Base-by-base conservation (phyloP, 2,797 vertebrate genomes). In the Hippocampus kuda region DNA sequence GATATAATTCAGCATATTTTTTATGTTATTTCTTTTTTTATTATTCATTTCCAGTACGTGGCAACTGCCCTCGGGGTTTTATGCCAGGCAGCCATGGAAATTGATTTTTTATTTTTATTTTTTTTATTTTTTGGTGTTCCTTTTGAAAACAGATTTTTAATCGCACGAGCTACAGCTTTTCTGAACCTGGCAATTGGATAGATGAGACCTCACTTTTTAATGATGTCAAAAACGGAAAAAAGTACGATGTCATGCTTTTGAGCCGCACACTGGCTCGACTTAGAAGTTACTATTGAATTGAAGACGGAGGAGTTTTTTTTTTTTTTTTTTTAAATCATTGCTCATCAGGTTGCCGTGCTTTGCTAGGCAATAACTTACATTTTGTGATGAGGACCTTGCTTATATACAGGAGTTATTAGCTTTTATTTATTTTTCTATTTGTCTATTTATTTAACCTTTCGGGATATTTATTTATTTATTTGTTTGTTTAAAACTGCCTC, bases 41-140 rank as follows among this genome's bases (percentile, higher is more conserved):
- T 82, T 72, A 84, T 89, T 85, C 74, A 83, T 74, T 68, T 68
- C 24, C 18, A 34, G 26, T 13, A 49, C 48, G 46, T 72, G 56
- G 5, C 13, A 26, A 13, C 24, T 15, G 41, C 41, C n/a, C 53
- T 12, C 60, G 12, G 48, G 44, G 68, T 65, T 44, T 27, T 16
- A 65, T 46, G 56, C 26, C 22, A 0, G n/a, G 42, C 63, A 27
- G 63, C 42, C 24, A 48, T 20, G 44, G 44, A 65, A 65, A 65
- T 65, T 0, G 44, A 65, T 48, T 65, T 34, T 65, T 65, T 20
- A 15, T 34, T 38, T 38, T 38, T 38, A 38, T 38, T 38, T 38
- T 38, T 38, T 38, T 1, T 38, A 7, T 38, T 38, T 34, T 38
- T 38, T 38, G 34, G 34, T 8, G 34, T 48, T 65, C 63, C 44